Percentiles rank a stretch among this genome's conserved stretches.
phyloP scores from a whole-genome alignment of 2,888 invertebrate species.

The Autographa gamma region DNA sequence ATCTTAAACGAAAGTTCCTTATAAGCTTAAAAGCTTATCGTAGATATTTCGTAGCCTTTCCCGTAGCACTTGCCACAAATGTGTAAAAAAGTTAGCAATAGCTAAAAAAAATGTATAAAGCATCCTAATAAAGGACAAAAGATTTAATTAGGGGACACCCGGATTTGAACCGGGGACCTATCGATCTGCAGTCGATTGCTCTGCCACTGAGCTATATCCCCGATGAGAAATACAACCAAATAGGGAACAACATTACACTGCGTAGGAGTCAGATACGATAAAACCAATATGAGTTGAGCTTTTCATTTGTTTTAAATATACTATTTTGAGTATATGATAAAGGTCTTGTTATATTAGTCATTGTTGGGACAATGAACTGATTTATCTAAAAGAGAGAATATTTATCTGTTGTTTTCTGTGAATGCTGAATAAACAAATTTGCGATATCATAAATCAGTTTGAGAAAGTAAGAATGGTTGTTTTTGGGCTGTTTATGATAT shows the following conservation, averaged over 20 bases:
- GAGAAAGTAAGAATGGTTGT: not conserved
- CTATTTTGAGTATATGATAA: slow-evolving; percentile 8
- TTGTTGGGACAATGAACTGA: slow-evolving; percentile 26
- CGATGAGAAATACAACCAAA: slow-evolving; percentile 13
- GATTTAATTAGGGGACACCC: slow-evolving; percentile 78
- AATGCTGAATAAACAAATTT: not conserved
- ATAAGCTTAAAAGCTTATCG: not conserved
- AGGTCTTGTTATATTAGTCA: slow-evolving; percentile 31
- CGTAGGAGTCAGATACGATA: slow-evolving; percentile 25
- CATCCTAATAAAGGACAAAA: slow-evolving; percentile 9
- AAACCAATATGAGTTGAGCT: slow-evolving; percentile 13
- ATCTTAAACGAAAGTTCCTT: not conserved
- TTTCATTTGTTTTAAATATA: slow-evolving; percentile 22
- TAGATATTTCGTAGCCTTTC: slow-evolving; percentile 17
- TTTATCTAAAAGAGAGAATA: slow-evolving; percentile 24
- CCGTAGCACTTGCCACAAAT: slow-evolving; percentile 15
- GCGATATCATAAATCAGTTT: not conserved
- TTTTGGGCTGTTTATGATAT: not conserved
- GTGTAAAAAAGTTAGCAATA: not conserved
- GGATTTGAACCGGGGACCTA: slow-evolving; percentile 87
- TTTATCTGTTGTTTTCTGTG: slow-evolving; percentile 20
- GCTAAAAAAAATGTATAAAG: not conserved
- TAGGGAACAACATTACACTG: slow-evolving; percentile 16
- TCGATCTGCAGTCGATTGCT: slow-evolving; percentile 89
- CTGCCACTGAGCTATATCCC: slow-evolving; percentile 86